Evolutionary conservation across 2,797 vertebrate genomes (phyloP), one percentile per base, ranked within the genome.

Genomic region (Hyperoplus immaculatus): DNA sequence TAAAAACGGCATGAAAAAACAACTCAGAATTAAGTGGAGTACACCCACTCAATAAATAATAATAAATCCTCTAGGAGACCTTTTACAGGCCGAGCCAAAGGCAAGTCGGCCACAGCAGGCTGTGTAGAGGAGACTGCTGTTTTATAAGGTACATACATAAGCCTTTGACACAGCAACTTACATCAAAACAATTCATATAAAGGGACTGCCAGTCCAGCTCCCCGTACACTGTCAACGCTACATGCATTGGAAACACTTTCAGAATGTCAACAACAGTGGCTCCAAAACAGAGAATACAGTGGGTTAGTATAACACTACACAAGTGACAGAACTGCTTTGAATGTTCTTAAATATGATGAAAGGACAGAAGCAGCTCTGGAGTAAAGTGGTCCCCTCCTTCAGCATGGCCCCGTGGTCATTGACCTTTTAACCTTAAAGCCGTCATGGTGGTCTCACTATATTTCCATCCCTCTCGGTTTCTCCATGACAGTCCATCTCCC

Each of bases 11-110:
- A 73, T 72, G 21, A 73, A 79, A 73, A 69, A 69, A 39, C n/a
- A 74, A 68, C 54, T 80, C 75, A 78, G 69, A 88, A 81, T 82
- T 66, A 73, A 80, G 80, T 88, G 76, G 87, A 78, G 82, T 58
- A 75, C 82, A 91, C 76, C 84, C 82, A 87, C 80, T 91, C 83
- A 75, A 89, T 87, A 82, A 89, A 92, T 78, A 53, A 93, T 76
- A 58, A 89, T 70, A 82, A 87, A 84, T 90, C 75, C 79, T 82
- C 66, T 76, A 82, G 78, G 71, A 86, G 75, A 70, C 51, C 87
- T 89, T 29, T 92, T 83, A 81, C 68, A 57, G 82, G 86, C 72
- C 1, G 18, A 78, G 72, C 72, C 77, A 73, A 72, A 72, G 81
- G 65, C 83, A 80, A 77, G 77, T 80, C 77, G 42, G 1, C 69